Conservation (phyloP, 1,140 invertebrate species). For the Pinna nobilis region DNA sequence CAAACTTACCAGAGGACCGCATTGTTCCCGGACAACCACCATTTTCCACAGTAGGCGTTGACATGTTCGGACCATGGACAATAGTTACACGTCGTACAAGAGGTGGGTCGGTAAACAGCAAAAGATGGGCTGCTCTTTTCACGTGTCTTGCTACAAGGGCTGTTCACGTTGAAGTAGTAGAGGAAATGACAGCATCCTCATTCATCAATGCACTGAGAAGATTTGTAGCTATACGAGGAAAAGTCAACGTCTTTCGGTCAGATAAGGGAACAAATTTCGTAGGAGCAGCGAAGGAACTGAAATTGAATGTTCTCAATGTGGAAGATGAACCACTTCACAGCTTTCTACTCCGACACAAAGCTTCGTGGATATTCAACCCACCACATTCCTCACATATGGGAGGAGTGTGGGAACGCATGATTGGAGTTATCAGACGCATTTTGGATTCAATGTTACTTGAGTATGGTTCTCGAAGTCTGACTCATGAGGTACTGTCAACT, state of each 20-base stretch:
- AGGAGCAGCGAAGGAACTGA: not conserved
- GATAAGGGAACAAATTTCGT: conserved; percentile 2
- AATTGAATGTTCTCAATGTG: conserved; percentile 1
- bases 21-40: conserved; percentile 17
- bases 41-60: conserved; percentile 23
- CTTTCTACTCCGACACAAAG: not conserved
- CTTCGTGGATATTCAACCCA: conserved; percentile 16
- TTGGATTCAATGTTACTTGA: conserved; percentile 42
- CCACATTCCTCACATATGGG: too few species aligned
- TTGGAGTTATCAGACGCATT: conserved; percentile 40
- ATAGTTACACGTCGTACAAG: conserved; percentile 10
- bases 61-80: conserved; percentile 1
- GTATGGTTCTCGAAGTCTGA: conserved; percentile 20
- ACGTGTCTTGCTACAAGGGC: conserved; percentile 16
- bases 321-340: not conserved
- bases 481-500: conserved; percentile 48
- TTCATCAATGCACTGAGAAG: conserved; percentile 10
- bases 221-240: not conserved
- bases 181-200: conserved; percentile 5
- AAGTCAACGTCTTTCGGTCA: conserved; percentile 1
- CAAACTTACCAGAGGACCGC: conserved; percentile 2
- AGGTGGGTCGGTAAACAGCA: not conserved
- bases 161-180: conserved; percentile 31
- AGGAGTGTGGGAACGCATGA: conserved; percentile 51
- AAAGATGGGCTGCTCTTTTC: conserved; percentile 22